phyloP scores from a whole-genome alignment of 2,888 invertebrate species.

The Lycophotia porphyrea region DNA sequence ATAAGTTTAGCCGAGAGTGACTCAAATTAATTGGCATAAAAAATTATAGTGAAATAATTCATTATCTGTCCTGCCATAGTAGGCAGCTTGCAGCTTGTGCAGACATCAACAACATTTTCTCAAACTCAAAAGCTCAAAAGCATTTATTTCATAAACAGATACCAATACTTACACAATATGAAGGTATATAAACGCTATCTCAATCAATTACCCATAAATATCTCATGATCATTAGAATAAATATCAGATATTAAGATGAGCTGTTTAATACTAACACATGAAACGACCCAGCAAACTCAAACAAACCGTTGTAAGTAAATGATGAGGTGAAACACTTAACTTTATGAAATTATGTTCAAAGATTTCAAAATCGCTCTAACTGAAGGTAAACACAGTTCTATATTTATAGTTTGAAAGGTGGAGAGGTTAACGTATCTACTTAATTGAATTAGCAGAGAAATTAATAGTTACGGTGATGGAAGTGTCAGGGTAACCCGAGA shows the following conservation, averaged over 20 bases:
- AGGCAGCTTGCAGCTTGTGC: too few species aligned
- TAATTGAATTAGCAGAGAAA: not conserved
- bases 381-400: not conserved
- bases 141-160: too few species aligned
- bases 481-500: too few species aligned
- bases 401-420: not conserved
- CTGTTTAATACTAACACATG: slow-evolving; percentile 25
- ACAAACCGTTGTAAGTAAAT: slow-evolving; percentile 31
- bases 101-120: too few species aligned
- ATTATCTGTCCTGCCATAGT: too few species aligned
- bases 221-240: slow-evolving; percentile 17
- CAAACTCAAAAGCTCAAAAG: too few species aligned
- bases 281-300: slow-evolving; percentile 18
- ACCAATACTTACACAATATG: not conserved
- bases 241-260: slow-evolving; percentile 40
- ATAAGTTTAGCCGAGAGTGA: too few species aligned
- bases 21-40: too few species aligned
- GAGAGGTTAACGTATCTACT: not conserved
- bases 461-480: not conserved
- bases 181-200: not conserved
- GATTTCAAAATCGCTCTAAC: slow-evolving; percentile 1
- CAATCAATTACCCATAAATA: not conserved
- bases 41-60: too few species aligned
- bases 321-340: slow-evolving; percentile 17
- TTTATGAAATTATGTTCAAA: slow-evolving; percentile 21